Base-by-base conservation (phyloP, 2,797 vertebrate species). In the Austrolebias charrua region DNA sequence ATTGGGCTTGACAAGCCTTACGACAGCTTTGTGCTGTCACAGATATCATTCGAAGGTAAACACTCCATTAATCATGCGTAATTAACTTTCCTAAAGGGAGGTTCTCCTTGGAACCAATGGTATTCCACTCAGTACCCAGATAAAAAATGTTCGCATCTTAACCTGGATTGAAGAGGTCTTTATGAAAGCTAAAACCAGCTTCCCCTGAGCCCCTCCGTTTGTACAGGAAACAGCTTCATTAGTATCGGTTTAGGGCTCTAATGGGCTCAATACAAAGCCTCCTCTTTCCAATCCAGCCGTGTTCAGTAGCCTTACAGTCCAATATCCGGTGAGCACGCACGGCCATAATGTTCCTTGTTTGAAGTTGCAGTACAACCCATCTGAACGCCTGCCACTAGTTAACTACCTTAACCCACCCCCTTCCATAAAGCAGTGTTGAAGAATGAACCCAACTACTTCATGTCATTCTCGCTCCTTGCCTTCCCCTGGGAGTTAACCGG, bases 21-120 rank as follows among this genome's bases (percentile, higher is more conserved):
- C 93, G 95, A 97, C 95, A 96, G 96, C 96, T 98, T 98, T 97
- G 96, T 96, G 95, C 95, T 96, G 96, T 98, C 96, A 96, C 94
- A 96, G 94, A 96, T 96, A 97, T 97, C 95, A 98, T 94, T 95
- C 94, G 92, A 92, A 92, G 92, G 95, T 96, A 97, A 96, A 95
- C 93, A 94, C 95, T 94, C 94, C 95, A 98, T 98, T 98, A 97
- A 98, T 98, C 96, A 96, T 95, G 94, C 94, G 93, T 98, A 97
- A 98, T 99, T 97, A 98, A 98, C 95, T 96, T 95, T 95, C 94
- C 94, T 89, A 92, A 86, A 75, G 91, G 90, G 76, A 83, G 82
- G 75, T 92, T 94, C 92, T 93, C 91, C 93, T 94, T 93, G 92
- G 92, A 94, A 94, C 93, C 81, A 69, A 64, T 35, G 53, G 71